These are phyloP conservation scores for Neoaliturus tenellus DNA, from an alignment of 2,888 invertebrate species.

Conservation along the genomic window DNA sequence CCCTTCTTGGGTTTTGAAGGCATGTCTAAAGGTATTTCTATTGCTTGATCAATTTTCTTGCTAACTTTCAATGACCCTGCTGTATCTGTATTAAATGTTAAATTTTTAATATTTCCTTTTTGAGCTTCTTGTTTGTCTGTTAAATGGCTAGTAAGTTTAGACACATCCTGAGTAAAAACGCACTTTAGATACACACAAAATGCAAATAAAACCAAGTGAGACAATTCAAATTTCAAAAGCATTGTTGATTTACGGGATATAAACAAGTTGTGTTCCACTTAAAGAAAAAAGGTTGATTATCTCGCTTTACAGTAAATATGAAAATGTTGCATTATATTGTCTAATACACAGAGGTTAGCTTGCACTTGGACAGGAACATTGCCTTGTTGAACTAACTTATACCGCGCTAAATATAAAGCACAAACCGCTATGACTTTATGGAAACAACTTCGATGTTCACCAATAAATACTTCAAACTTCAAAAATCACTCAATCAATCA, in stretches of 20 bases:
- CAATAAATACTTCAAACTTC: too few species aligned
- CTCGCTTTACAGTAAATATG: too few species aligned
- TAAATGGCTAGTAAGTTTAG: background rate
- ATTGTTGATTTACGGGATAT: background rate
- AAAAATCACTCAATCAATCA: too few species aligned
- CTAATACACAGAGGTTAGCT: too few species aligned
- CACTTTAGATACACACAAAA: background rate
- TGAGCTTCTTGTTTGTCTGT: background rate
- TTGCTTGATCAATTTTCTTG: background rate
- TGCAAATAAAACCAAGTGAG: background rate
- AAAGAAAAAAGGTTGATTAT: too few species aligned
- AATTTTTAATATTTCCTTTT: background rate
- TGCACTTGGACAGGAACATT: too few species aligned
- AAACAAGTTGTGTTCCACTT: too few species aligned
- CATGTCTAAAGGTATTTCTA: background rate
- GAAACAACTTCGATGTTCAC: too few species aligned
- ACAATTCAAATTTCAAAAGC: background rate
- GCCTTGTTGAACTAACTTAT: too few species aligned
- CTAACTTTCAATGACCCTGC: background rate
- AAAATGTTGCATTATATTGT: too few species aligned
- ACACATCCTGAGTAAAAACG: background rate
- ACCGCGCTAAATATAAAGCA: too few species aligned
- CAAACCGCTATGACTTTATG: too few species aligned
- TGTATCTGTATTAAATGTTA: background rate
- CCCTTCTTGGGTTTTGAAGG: background rate